Percentiles rank a stretch among this genome's conserved stretches.
Conservation (phyloP, 2,888 invertebrate genomes). For the Cistogaster globosa region DNA sequence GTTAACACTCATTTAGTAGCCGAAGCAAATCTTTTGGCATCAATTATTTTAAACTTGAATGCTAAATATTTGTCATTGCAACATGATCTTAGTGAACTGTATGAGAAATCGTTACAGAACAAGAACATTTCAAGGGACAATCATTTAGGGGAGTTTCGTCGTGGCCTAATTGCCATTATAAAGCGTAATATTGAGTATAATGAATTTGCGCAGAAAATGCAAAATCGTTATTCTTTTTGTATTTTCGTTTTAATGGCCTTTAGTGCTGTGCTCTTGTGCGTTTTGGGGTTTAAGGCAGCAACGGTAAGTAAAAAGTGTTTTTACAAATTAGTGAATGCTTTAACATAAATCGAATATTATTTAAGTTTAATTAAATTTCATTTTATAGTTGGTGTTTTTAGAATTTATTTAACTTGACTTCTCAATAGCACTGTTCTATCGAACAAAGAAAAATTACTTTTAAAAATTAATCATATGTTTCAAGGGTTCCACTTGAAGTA, state of each 20-base stretch:
- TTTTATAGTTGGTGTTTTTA: too few relatives aligned
- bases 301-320: slow-evolving; percentile 74
- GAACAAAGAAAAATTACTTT: too few relatives aligned
- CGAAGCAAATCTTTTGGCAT: slow-evolving; percentile 78
- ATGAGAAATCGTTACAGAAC: slow-evolving; percentile 8
- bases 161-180: slow-evolving; percentile 72
- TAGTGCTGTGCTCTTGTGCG: slow-evolving; percentile 77
- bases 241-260: slow-evolving; percentile 78
- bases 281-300: slow-evolving; percentile 76
- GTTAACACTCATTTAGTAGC: slow-evolving; percentile 76
- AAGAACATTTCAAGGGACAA: slow-evolving; percentile 19
- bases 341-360: too few relatives aligned
- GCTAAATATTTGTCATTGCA: slow-evolving; percentile 76
- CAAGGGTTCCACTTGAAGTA: too few relatives aligned
- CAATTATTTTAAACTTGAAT: slow-evolving; percentile 78
- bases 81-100: slow-evolving; percentile 71
- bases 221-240: slow-evolving; percentile 77
- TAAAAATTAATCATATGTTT: too few relatives aligned
- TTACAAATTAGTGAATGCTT: background rate
- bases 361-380: too few relatives aligned
- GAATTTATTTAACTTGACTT: too few relatives aligned
- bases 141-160: slow-evolving; percentile 73
- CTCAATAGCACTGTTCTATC: too few relatives aligned
- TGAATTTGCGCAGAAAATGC: slow-evolving; percentile 75
- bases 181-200: slow-evolving; percentile 76